Base-by-base conservation (phyloP, 2,888 invertebrate species). In the Leptogaster cylindrica region DNA sequence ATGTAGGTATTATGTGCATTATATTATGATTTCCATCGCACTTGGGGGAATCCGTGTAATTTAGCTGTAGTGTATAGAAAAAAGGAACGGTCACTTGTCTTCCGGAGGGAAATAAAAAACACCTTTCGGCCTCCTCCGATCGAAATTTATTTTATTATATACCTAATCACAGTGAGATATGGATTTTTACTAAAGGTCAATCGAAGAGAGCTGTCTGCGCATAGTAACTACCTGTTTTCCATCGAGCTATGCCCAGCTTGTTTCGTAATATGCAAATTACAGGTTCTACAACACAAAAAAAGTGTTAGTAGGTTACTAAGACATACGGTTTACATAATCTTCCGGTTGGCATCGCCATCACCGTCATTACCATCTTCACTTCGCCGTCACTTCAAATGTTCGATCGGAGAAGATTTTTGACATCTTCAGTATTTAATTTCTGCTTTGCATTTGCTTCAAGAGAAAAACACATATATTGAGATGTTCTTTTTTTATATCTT, bases 231-330 rank as follows among this genome's bases (percentile, higher is more conserved):
- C 33, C 52, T 52, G 14, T 14, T 39, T n/a, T n/a, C n/a, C 39
- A 39, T 39, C 39, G 12, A 39, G 33, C 51, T 14, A 28, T 52
- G 28, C 28, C 25, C 28, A 28, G 39, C 3, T 10, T 4, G 12
- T 52, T 31, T 39, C 31, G 8, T 55, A 55, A 55, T 55, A 55
- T 55, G 55, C 39, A 55, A 55, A 55, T 39, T 20, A 36, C 23
- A 20, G 12, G 33, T 18, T 55, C n/a, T 23, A 33, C 23, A 39
- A 14, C 33, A n/a, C 23, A 55, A 33, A 55, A 31, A 55, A 55
- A 55, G 55, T 55, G 55, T 55, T 36, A 36, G 39, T 55, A 55
- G 55, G 55, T 55, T 55, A 55, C 55, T 23, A 55, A 55, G 55
- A n/a, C n/a, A n/a, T n/a, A n/a, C 55, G 12, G 16, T 55, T 55